Percentiles rank a stretch among this genome's conserved stretches.
Evolutionary conservation across 2,888 invertebrate species (phyloP).

Genomic region (Nomada hirtipes): DNA sequence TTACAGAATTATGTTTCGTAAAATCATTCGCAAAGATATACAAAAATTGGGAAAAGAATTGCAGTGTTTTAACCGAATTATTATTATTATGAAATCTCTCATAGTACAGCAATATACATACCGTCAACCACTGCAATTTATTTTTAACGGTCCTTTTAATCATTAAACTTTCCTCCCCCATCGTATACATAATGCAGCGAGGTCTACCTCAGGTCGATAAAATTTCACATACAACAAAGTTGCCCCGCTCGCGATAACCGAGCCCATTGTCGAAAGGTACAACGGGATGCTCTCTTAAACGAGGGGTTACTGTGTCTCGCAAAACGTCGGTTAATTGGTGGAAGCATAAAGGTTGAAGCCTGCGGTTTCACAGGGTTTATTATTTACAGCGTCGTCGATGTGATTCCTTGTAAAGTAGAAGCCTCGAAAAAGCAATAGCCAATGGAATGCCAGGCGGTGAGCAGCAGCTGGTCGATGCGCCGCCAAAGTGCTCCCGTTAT

Average conservation of each 20-base stretch:
- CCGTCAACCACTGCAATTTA: no score
- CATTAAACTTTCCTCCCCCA: background rate
- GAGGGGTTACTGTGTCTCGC: slow-evolving; percentile 42
- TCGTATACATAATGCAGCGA: background rate
- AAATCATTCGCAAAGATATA: no score
- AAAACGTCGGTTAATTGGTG: slow-evolving; percentile 66
- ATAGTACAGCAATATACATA: no score
- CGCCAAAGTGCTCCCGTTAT: slow-evolving; percentile 80
- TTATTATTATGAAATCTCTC: no score
- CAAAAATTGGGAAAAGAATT: no score
- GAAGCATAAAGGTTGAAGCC: slow-evolving; percentile 61
- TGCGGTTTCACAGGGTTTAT: slow-evolving; percentile 62
- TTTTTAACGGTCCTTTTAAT: no score
- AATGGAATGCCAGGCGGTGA: slow-evolving; percentile 71
- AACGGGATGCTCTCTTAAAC: slow-evolving; percentile 21
- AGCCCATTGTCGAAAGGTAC: slow-evolving; percentile 29
- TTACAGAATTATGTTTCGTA: no score
- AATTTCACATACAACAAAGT: background rate
- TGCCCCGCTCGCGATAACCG: background rate
- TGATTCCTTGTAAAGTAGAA: slow-evolving; percentile 73
- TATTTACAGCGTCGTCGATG: slow-evolving; percentile 74
- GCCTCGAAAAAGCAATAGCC: slow-evolving; percentile 69
- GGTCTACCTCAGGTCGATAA: background rate
- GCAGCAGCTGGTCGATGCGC: slow-evolving; percentile 80
- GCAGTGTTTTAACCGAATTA: no score